Evolutionary conservation across 2,113 vertebrate genomes (phyloP).

Genomic region (Leptosomus discolor): DNA sequence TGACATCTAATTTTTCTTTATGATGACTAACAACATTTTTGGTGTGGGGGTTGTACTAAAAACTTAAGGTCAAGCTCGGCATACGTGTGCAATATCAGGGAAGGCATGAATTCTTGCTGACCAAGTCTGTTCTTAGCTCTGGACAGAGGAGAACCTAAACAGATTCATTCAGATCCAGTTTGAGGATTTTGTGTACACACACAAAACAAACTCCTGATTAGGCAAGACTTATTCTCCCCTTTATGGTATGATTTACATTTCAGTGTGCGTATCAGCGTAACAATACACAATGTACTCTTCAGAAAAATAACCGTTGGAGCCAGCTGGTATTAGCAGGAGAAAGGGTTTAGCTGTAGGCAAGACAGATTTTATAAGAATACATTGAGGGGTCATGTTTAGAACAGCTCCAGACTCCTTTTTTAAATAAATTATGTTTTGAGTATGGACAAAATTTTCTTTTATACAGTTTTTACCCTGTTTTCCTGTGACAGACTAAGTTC

Average conservation of each 20-base stretch:
- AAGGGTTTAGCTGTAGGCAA: not conserved
- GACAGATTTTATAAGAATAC: not conserved
- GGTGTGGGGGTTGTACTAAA: not conserved
- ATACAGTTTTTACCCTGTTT: not conserved
- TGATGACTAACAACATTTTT: not conserved
- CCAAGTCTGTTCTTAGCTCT: not conserved
- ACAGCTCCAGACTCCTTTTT: not conserved
- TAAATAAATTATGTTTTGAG: not conserved
- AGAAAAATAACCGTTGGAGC: not conserved
- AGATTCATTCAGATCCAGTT: not conserved
- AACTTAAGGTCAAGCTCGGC: not conserved
- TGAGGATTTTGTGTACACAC: not conserved
- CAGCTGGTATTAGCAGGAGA: not conserved
- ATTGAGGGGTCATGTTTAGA: not conserved
- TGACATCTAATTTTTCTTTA: not conserved
- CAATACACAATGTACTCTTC: not conserved
- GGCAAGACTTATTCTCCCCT: not conserved
- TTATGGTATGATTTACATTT: not conserved
- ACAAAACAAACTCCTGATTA: not conserved
- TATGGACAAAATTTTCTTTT: not conserved
- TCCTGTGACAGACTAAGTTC: not conserved
- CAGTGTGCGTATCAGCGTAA: not conserved
- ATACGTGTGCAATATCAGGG: not conserved
- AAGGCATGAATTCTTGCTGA: not conserved
- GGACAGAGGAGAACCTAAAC: not conserved